Conservation (phyloP, 2,113 vertebrate species). For the Harpagus bidentatus region DNA sequence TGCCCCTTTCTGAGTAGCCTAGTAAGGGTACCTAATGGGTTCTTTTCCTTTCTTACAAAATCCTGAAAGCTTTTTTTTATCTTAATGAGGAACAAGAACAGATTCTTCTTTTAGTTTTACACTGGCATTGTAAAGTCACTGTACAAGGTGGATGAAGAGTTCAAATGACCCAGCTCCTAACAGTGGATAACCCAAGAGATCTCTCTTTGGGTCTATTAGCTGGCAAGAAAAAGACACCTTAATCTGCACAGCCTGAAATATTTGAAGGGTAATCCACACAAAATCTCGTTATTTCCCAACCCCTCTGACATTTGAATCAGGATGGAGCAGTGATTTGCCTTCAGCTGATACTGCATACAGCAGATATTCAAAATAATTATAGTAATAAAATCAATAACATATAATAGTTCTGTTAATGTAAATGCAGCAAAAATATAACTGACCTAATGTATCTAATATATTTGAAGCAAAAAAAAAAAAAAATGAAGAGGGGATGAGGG, state of each 20-base stretch:
- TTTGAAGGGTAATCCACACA: not conserved
- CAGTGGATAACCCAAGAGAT: not conserved
- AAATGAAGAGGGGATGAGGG: not conserved
- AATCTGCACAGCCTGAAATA: not conserved
- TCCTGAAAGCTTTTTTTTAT: not conserved
- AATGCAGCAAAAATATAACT: not conserved
- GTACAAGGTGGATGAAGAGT: not conserved
- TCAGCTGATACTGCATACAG: not conserved
- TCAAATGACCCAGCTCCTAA: not conserved
- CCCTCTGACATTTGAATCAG: not conserved
- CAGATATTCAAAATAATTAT: not conserved
- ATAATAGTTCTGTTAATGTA: not conserved
- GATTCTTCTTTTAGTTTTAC: not conserved
- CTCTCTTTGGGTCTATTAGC: not conserved
- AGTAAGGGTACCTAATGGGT: not conserved
- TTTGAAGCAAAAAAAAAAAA: not conserved
- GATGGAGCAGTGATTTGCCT: not conserved
- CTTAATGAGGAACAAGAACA: not conserved
- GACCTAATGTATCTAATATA: not conserved
- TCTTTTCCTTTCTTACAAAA: not conserved
- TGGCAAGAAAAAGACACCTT: not conserved
- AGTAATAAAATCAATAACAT: not conserved
- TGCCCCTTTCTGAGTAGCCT: not conserved
- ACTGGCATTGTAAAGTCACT: not conserved
- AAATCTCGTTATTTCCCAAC: not conserved